Evolutionary conservation across 1,140 invertebrate species (phyloP).

Genomic region (Coelopa frigida): DNA sequence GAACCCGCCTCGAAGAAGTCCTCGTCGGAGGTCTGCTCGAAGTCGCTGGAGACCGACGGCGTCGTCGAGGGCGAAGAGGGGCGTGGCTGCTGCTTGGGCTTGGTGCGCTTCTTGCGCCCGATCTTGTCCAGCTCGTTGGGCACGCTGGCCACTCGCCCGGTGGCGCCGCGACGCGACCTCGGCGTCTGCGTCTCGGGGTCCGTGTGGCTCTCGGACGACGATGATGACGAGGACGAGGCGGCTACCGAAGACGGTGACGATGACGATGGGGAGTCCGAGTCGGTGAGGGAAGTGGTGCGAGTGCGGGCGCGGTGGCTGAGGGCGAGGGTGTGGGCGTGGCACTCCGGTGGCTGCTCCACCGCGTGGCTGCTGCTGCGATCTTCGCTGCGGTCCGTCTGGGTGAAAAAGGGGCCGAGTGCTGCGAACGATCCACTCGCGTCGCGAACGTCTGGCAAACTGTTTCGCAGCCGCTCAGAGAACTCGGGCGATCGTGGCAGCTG

Average conservation of each 20-base stretch:
- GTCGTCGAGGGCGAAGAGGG: slow-evolving; percentile 17
- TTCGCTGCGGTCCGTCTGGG: slow-evolving; percentile 13
- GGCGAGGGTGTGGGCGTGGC: too few species aligned
- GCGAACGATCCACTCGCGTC: slow-evolving; percentile 26
- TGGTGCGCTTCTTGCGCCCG: slow-evolving; percentile 17
- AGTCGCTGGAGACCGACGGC: slow-evolving; percentile 10
- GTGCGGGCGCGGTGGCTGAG: too few species aligned
- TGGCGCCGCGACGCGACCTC: too few species aligned
- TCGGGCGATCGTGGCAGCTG: not conserved
- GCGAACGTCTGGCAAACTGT: slow-evolving; percentile 42
- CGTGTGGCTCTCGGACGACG: slow-evolving; percentile 6
- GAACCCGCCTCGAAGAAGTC: too few species aligned
- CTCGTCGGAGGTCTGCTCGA: slow-evolving; percentile 16
- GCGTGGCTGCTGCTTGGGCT: slow-evolving; percentile 4
- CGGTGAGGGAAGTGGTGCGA: slow-evolving; percentile 5
- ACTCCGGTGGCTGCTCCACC: slow-evolving; percentile 9
- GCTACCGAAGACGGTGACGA: not conserved
- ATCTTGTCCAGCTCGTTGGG: slow-evolving; percentile 32
- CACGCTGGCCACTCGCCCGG: slow-evolving; percentile 17
- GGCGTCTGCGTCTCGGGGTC: slow-evolving; percentile 5
- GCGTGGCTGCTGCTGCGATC: not conserved
- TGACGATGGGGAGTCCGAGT: slow-evolving; percentile 7
- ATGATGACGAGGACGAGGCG: slow-evolving; percentile 2
- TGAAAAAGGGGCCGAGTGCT: slow-evolving; percentile 2
- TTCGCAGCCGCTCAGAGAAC: slow-evolving; percentile 13